Evolutionary conservation across 2,797 vertebrate genomes (phyloP), one percentile per base, ranked within the genome.

Genomic region (Menidia menidia): DNA sequence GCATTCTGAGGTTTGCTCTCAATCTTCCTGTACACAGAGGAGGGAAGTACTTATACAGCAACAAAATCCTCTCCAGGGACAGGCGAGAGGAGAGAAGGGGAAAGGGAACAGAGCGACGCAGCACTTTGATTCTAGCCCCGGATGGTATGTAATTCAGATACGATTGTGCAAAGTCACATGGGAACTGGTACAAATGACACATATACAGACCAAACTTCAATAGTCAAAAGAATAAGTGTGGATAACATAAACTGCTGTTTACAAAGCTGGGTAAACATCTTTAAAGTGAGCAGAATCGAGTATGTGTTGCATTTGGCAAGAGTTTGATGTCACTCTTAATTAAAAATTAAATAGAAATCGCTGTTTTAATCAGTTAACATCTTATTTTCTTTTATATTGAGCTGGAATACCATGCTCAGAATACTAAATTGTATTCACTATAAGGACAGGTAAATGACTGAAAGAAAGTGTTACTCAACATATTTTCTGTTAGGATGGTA

Each of bases 31-130:
- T 64, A 73, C 53, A 33, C 70, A 52, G 62, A 55, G 56, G 51
- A 83, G 81, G 74, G 78, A 87, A 86, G 72, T 85, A 87, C 88
- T 91, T 87, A 87, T 68, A 79, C 72, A 78, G 90, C 89, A 92
- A 90, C 88, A 82, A 86, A 87, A 90, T 83, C 87, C 88, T 89
- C 91, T 80, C 81, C 35, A 13, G 88, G 82, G 81, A 84, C 64
- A 30, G 45, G 43, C 48, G 35, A 77, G 68, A 67, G 58, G 80
- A 77, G 75, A 47, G 75, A 83, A 68, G 73, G 75, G 75, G 75
- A 56, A 71, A 47, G 58, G 41, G 63, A 84, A 84, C 78, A 56
- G 55, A 72, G 84, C 75, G 14, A 82, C 67, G 13, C 77, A 85
- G 83, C 85, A 87, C 81, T 88, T 86, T 88, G 81, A 90, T 82